Percentiles rank a stretch among this genome's conserved stretches.
phyloP scores from a whole-genome alignment of 2,113 vertebrate genomes.

The Pomatorhinus ruficollis region DNA sequence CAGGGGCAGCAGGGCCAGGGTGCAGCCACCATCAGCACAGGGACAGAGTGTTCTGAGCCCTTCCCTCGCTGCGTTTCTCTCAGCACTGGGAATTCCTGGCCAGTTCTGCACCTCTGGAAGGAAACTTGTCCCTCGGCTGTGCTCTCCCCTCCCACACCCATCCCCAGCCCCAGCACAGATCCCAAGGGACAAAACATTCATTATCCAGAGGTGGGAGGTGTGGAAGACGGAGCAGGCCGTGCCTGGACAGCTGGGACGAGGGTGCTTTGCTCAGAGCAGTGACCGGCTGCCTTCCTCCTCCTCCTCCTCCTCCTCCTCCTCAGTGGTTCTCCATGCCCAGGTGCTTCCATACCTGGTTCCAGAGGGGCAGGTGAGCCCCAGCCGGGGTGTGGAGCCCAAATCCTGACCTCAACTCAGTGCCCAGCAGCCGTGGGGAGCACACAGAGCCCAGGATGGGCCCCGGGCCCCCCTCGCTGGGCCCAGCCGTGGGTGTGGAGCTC shows the following conservation, averaged over 20 bases:
- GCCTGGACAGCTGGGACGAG: neutral
- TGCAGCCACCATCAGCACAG: neutral
- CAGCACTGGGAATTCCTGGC: neutral
- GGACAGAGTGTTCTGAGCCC: neutral
- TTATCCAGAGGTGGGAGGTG: neutral
- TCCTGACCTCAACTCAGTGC: neutral
- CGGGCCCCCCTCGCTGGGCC: neutral
- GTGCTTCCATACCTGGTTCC: accelerated
- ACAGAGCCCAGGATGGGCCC: neutral
- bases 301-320: neutral
- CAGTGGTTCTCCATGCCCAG: neutral
- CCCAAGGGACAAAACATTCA: neutral
- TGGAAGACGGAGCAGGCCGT: neutral
- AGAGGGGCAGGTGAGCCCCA: neutral
- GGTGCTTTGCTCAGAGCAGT: neutral
- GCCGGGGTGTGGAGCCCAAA: neutral
- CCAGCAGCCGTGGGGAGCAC: neutral
- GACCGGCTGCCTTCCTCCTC: neutral
- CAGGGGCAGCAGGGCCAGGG: neutral
- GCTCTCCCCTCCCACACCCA: neutral
- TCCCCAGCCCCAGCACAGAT: accelerated
- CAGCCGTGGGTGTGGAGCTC: neutral
- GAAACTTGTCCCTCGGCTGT: neutral
- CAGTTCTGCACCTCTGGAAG: neutral
- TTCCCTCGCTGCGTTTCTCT: accelerated